Base-by-base conservation (phyloP, 1,140 invertebrate genomes). In the Cyrtorhinus lividipennis region DNA sequence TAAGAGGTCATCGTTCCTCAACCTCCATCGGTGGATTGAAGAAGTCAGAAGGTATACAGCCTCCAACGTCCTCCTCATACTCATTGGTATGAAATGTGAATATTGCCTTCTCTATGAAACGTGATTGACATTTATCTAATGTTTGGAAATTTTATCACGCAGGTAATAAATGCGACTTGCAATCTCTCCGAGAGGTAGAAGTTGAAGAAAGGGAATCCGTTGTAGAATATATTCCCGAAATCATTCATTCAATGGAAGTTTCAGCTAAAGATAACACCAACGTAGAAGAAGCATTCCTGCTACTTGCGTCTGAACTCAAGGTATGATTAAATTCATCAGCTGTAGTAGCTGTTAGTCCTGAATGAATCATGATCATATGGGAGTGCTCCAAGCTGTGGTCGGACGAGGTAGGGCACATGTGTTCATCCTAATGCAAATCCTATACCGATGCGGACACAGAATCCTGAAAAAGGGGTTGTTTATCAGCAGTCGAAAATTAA, bases 201-300 rank as follows among this genome's bases (percentile, higher is more conserved):
- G 82, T 83, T 66, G 82, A 82, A 65, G 90, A 94, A 76, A 90
- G 89, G 2, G 83, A 88, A 71, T 82, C 83, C 44, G 83, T 92
- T 73, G 85, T 88, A 70, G 82, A 90, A 68, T 87, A 88, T 74
- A 81, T 89, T 69, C 86, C 87, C 45, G 87, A 90, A 76, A 85
- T 91, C 44, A 79, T 90, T 70, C 84, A 85, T 72, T 82, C 89
- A 13, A 79, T 95, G 74, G 92, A 95, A 77, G 91, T 92, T 8
- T 94, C 90, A 66, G 92, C 92, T 58, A 95, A 95, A 77, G 88
- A 90, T 69, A 92, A 94, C 69, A 91, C 87, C 46, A 95, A 95
- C 75, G 86, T 95, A 65, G 92, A 95, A 73, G 87, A 92, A 68
- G 87, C 90, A 65, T 95, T 95, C 76, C 81, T 88, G 62, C 89